Evolutionary conservation across 1,140 invertebrate species (phyloP), one percentile per base, ranked within the genome.

Genomic region (Drosophila burlai): DNA sequence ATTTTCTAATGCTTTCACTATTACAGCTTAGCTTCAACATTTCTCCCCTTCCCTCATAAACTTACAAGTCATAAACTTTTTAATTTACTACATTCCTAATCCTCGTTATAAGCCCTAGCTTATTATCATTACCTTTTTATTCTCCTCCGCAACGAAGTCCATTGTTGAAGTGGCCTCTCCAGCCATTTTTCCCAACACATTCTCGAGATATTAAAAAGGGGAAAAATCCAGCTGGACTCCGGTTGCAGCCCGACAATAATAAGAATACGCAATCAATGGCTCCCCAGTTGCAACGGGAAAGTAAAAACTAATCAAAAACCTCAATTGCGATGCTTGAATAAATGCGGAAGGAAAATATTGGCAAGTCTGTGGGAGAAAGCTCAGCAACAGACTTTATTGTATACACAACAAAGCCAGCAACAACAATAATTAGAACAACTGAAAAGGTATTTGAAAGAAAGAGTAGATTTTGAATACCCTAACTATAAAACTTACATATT

Each of bases 291-390:
- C 42, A 60, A 69, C 43, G 54, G 59, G 67, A 52, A 71, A 78
- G 77, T 72, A 74, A 75, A 80, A 83, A 83, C 81, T 80, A 83
- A 83, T 83, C 81, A 83, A 83, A 83, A 66, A 67, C 46, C 76
- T 76, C 80, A 83, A 83, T 55, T 83, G 80, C 69, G 81, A 71
- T 74, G 47, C 80, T 63, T 67, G 60, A 76, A 81, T 76, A 71
- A 65, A 65, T 52, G 65, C 57, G 43, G 47, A 62, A 59, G 58
- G 49, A 73, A 63, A 83, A 69, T 83, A 83, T 82, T 78, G 68
- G 74, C 75, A 74, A 78, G 54, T 52, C 67, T 72, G 74, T 82
- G 76, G 76, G 45, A 50, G 64, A 78, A 75, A 78, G 58, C 63
- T 60, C 64, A 57, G 64, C 61, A 54, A n/a, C 38, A 57, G 71